These are phyloP conservation scores for Drosophila teissieri DNA, from an alignment of 1,140 invertebrate species.

Conservation along the genomic window DNA sequence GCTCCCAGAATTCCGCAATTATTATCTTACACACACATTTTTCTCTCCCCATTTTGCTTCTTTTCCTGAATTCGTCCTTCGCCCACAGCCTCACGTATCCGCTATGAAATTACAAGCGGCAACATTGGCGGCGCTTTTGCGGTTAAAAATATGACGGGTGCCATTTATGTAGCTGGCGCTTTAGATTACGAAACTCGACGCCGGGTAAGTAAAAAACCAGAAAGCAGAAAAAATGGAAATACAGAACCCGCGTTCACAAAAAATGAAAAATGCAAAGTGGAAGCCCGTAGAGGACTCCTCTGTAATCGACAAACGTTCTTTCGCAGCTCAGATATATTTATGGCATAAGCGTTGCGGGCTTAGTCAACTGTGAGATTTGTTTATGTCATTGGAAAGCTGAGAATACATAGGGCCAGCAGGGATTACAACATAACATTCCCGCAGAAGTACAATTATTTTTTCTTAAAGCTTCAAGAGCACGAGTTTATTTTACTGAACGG, in stretches of 20 bases:
- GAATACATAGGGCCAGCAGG: constrained; percentile 34
- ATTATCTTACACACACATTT: constrained; percentile 48
- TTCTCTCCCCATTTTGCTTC: constrained; percentile 2
- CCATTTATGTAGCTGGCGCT: constrained; percentile 97
- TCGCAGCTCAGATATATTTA: constrained; percentile 56
- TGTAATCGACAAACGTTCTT: constrained; percentile 48
- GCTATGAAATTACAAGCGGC: constrained; percentile 99
- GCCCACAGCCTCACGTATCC: constrained; percentile 95
- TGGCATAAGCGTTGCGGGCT: constrained; percentile 60
- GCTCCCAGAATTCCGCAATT: constrained; percentile 41
- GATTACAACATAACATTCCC: constrained; percentile 1
- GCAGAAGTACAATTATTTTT: constrained; percentile 1
- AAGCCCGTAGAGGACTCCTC: constrained; percentile 36
- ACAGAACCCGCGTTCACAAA: constrained; percentile 87
- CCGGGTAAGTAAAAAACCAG: constrained; percentile 88
- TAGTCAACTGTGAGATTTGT: constrained; percentile 75
- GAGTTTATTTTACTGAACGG: not conserved
- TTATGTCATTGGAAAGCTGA: constrained; percentile 54
- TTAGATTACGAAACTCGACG: constrained; percentile 96
- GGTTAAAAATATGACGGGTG: constrained; percentile 98
- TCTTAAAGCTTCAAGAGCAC: not conserved
- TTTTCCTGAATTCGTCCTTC: constrained; percentile 31
- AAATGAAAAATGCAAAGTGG: constrained; percentile 37
- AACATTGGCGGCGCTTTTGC: constrained; percentile 99
- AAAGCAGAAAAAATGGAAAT: not conserved